Percentiles rank a stretch among this genome's conserved stretches.
phyloP scores from a whole-genome alignment of 2,797 vertebrate species.

The Channallabes apus region DNA sequence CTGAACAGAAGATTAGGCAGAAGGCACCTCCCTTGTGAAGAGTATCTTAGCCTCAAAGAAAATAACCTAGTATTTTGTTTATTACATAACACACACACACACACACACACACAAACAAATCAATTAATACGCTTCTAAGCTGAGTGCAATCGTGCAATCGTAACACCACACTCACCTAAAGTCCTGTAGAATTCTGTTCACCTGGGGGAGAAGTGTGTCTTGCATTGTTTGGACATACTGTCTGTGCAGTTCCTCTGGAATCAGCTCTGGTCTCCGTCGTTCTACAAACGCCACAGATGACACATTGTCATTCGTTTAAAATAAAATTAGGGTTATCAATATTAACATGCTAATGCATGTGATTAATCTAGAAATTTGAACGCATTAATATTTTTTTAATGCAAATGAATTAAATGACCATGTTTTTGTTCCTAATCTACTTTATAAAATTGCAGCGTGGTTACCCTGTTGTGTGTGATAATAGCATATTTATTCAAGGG shows the following conservation, averaged over 20 bases:
- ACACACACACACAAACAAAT: no score
- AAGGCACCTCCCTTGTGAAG: not conserved
- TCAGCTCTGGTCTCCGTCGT: slow-evolving; percentile 87
- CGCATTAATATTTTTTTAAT: no score
- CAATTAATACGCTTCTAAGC: not conserved
- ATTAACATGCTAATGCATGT: no score
- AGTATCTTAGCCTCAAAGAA: not conserved
- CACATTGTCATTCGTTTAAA: slow-evolving; percentile 15
- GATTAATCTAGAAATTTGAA: no score
- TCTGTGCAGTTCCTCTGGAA: slow-evolving; percentile 93
- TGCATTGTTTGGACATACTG: slow-evolving; percentile 92
- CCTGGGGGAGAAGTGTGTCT: slow-evolving; percentile 87
- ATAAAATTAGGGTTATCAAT: slow-evolving; percentile 6
- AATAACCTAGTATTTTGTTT: not conserved
- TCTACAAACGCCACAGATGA: slow-evolving; percentile 68
- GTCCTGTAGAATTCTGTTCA: slow-evolving; percentile 91
- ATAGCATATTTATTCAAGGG: no score
- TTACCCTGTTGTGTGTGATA: no score
- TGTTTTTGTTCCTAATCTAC: no score
- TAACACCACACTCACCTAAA: slow-evolving; percentile 79
- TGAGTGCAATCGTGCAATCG: not conserved
- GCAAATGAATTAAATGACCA: no score
- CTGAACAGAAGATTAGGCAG: not conserved
- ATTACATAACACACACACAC: not conserved
- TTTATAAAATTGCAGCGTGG: no score